phyloP scores from a whole-genome alignment of 2,888 invertebrate species.

The Tanytarsus gracilentus region DNA sequence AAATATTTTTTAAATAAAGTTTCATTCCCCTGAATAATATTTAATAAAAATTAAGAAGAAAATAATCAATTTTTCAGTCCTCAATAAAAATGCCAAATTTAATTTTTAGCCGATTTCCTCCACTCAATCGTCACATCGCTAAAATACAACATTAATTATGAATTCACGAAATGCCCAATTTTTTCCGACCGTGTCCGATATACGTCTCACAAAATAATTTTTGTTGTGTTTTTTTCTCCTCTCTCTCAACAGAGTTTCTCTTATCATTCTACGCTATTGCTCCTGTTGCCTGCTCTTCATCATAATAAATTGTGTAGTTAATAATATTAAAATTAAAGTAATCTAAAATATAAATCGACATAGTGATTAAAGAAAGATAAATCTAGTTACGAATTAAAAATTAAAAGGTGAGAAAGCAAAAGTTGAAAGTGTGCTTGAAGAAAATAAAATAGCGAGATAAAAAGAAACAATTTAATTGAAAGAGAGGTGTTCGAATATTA shows the following conservation, averaged over 20 bases:
- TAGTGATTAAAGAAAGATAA: constrained; percentile 2
- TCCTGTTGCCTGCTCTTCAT: constrained; percentile 26
- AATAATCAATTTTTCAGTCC: too few relatives aligned
- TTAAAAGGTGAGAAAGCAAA: not conserved
- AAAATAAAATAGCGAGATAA: not conserved
- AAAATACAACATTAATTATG: too few relatives aligned
- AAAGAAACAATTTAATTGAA: not conserved
- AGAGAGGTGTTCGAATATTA: not conserved
- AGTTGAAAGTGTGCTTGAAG: not conserved
- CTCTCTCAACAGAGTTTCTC: constrained; percentile 8
- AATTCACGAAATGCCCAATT: too few relatives aligned
- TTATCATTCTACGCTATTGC: constrained; percentile 25
- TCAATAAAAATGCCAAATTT: too few relatives aligned
- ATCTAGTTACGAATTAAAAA: not conserved
- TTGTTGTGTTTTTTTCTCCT: not conserved
- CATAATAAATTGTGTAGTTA: constrained; percentile 10
- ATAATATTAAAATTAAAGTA: constrained; percentile 4
- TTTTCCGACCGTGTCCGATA: too few relatives aligned
- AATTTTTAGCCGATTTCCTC: too few relatives aligned
- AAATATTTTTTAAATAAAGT: too few relatives aligned
- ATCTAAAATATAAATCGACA: constrained; percentile 2
- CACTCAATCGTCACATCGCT: too few relatives aligned
- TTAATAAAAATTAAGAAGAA: too few relatives aligned
- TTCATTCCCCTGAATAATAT: too few relatives aligned
- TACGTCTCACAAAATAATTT: too few relatives aligned